Conservation (phyloP, 2,888 invertebrate species). For the Eucera pruinosa region DNA sequence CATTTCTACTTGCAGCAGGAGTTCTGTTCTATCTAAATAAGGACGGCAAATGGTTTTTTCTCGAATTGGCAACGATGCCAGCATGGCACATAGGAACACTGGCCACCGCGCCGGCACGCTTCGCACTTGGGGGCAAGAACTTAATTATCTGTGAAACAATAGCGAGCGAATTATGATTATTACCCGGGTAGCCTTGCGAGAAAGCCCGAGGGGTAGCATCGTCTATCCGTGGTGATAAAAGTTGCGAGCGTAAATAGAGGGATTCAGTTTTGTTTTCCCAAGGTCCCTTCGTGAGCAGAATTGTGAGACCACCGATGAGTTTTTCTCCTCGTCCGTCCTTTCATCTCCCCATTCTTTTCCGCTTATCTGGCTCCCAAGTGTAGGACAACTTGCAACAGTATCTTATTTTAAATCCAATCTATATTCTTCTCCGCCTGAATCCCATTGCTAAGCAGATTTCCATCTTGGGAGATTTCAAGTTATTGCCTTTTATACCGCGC, state of each 20-base stretch:
- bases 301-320: slow-evolving; percentile 71
- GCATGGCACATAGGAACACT: slow-evolving; percentile 60
- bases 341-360: slow-evolving; percentile 40
- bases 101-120: slow-evolving; percentile 58
- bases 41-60: slow-evolving; percentile 75
- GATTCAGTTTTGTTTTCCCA: slow-evolving; percentile 76
- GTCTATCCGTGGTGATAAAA: slow-evolving; percentile 76
- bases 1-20: slow-evolving; percentile 52
- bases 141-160: slow-evolving; percentile 82
- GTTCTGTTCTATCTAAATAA: slow-evolving; percentile 70
- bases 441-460: slow-evolving; percentile 64
- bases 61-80: slow-evolving; percentile 75
- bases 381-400: slow-evolving; percentile 65
- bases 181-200: slow-evolving; percentile 69
- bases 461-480: slow-evolving; percentile 52
- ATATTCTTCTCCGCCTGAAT: slow-evolving; percentile 61
- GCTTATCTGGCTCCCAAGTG: slow-evolving; percentile 47
- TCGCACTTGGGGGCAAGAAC: slow-evolving; percentile 75
- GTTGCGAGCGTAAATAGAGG: slow-evolving; percentile 77
- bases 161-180: slow-evolving; percentile 80
- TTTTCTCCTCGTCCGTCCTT: slow-evolving; percentile 60
- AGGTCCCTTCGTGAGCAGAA: slow-evolving; percentile 74
- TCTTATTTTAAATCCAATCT: slow-evolving; percentile 69
- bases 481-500: slow-evolving; percentile 46
- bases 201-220: slow-evolving; percentile 50